Evolutionary conservation across 2,113 vertebrate genomes (phyloP).

Genomic region (Oncorhynchus masou): DNA sequence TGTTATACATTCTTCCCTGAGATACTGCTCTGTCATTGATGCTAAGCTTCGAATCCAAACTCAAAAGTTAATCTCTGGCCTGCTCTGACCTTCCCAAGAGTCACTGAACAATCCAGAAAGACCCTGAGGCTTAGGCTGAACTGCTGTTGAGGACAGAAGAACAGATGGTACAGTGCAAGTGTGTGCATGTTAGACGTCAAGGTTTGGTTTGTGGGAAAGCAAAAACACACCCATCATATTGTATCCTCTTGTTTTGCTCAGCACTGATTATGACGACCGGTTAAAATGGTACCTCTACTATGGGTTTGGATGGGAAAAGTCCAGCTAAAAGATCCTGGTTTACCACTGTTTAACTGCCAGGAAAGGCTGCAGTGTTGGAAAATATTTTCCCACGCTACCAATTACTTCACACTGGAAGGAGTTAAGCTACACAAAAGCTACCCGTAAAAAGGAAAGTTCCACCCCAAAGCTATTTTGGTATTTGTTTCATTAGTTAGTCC

Average conservation of each 20-base stretch:
- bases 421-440: too few species aligned
- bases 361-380: neutral
- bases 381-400: too few species aligned
- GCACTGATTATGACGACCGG: neutral
- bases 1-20: too few species aligned
- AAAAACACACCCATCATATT: neutral
- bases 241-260: neutral
- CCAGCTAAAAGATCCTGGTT: neutral
- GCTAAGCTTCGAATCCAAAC: neutral
- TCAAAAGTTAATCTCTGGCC: too few species aligned
- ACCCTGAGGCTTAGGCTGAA: neutral
- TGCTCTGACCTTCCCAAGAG: too few species aligned
- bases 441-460: too few species aligned
- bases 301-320: neutral
- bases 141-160: neutral
- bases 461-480: too few species aligned
- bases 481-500: too few species aligned
- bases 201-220: neutral
- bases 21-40: too few species aligned
- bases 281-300: constrained; percentile 9
- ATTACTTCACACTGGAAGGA: too few species aligned
- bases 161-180: constrained; percentile 13
- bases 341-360: neutral
- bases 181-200: constrained; percentile 20
- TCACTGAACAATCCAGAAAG: too few species aligned